Evolutionary conservation across 2,888 invertebrate genomes (phyloP).

Genomic region (Drosophila pegasa): DNA sequence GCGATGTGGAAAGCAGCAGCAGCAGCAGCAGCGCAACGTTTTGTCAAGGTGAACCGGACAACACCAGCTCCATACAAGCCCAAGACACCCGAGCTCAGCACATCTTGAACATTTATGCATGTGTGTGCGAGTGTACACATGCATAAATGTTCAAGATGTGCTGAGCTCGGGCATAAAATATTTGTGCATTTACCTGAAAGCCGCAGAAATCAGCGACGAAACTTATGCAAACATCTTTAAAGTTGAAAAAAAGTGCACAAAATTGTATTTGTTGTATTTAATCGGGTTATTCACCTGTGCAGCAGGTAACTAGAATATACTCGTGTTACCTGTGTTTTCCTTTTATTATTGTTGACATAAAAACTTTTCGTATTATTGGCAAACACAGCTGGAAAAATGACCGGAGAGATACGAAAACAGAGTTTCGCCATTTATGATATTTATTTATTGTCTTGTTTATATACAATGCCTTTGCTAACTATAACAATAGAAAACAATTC

Average conservation of each 20-base stretch:
- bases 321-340: constrained; percentile 6
- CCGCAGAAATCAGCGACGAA: constrained; percentile 7
- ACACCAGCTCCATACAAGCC: constrained; percentile 21
- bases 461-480: constrained; percentile 7
- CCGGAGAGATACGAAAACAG: background rate
- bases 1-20: constrained; percentile 58
- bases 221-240: background rate
- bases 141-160: constrained; percentile 12
- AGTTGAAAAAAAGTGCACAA: constrained; percentile 1
- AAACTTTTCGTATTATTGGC: constrained; percentile 2
- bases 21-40: constrained; percentile 32
- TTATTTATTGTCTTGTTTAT: constrained; percentile 21
- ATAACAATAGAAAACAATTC: constrained; percentile 4
- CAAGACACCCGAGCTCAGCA: constrained; percentile 1
- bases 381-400: constrained; percentile 12
- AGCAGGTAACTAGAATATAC: constrained; percentile 19
- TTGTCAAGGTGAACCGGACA: constrained; percentile 55
- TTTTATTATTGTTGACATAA: constrained; percentile 11
- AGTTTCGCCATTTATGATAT: constrained; percentile 1
- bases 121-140: no score
- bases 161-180: constrained; percentile 14
- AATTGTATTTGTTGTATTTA: constrained; percentile 11
- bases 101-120: constrained; percentile 3
- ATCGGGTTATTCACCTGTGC: constrained; percentile 50
- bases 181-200: constrained; percentile 7